Conservation (phyloP, 2,113 vertebrate species). For the Anoplopoma fimbria region DNA sequence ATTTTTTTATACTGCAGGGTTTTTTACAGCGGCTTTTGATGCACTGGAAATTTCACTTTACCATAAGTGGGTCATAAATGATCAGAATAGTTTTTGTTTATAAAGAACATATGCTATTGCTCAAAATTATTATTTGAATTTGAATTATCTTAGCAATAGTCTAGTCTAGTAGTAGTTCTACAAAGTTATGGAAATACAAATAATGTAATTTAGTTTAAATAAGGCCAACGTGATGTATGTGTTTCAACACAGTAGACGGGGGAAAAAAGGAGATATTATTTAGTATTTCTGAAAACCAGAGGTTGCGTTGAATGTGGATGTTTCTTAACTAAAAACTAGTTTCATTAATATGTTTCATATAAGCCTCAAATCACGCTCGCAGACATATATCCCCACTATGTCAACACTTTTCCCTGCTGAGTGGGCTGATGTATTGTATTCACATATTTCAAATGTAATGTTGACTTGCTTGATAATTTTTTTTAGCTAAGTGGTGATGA, state of each 20-base stretch:
- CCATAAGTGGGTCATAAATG: neutral
- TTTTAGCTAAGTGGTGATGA: neutral
- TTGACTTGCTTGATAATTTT: neutral
- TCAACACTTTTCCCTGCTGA: neutral
- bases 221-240: neutral
- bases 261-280: too few species aligned
- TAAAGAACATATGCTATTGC: neutral
- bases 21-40: slow-evolving; percentile 1
- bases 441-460: neutral
- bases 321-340: too few species aligned
- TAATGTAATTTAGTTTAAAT: neutral
- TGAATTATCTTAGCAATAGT: too few species aligned
- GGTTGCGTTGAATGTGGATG: too few species aligned
- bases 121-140: too few species aligned
- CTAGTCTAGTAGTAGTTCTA: neutral
- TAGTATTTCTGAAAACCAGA: too few species aligned
- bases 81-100: neutral
- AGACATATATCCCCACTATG: neutral
- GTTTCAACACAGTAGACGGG: too few species aligned
- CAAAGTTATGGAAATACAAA: neutral
- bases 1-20: neutral
- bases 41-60: neutral
- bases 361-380: neutral
- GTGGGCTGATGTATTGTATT: neutral
- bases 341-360: too few species aligned